Base-by-base conservation (phyloP, 2,797 vertebrate genomes). In the Ctenochaetus hawaiiensis region DNA sequence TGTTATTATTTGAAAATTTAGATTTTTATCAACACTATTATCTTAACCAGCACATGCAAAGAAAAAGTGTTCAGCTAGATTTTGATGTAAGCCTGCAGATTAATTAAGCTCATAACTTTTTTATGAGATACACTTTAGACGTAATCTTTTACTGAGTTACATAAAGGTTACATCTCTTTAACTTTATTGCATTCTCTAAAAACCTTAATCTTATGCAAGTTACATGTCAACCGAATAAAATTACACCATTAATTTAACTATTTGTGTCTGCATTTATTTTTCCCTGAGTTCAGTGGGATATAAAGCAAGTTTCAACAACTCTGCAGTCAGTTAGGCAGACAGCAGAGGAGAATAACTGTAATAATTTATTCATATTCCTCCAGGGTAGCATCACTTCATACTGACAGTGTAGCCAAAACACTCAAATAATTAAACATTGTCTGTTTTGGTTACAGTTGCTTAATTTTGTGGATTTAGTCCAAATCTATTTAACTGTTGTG, bases 401-500 rank as follows among this genome's bases (percentile, higher is more conserved):
- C 67, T 20, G 47, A 43, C 16, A 20, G 49, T 37, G 53, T 18
- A 30, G 66, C 9, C 44, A 68, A 64, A 56, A 47, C 30, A 45
- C 23, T 66, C 44, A 60, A 44, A 18, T 56, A 53, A 58, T 69
- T 67, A 75, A 74, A 64, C 14, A 65, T 5, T 4, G 4, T 26
- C 45, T 60, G 60, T 49, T 71, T 65, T 66, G 37, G 54, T 69
- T 64, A 51, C 51, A 47, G 60, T 44, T 47, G 8, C 47, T 51
- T 61, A 47, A 63, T 66, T 23, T 16, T 54, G 48, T 44, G 41
- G 37, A 64, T 70, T 78, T 39, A 59, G 48, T 75, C 56, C 56
- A 72, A 67, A 80, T 60, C 43, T 41, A 64, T n/a, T 30, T 51
- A 61, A 60, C 17, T 72, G 61, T 59, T 78, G n/a, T 64, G 20